Evolutionary conservation across 2,113 vertebrate genomes (phyloP).

Genomic region (Ptilorrhoa leucosticta): DNA sequence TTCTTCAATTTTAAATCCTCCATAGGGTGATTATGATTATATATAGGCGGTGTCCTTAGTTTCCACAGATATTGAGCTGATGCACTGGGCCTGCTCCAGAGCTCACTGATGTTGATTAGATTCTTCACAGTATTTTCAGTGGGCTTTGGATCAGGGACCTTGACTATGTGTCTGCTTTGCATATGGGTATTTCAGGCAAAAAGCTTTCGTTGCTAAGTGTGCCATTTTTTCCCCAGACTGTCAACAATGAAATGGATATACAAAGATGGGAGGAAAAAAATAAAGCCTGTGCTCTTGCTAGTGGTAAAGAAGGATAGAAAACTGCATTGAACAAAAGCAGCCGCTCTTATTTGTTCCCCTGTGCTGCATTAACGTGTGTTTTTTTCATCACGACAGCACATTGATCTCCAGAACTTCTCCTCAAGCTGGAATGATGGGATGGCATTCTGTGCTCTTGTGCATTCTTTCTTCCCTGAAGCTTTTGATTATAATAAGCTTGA

Average conservation of each 20-base stretch:
- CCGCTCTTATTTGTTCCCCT: neutral
- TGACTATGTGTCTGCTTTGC: neutral
- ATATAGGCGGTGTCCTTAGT: neutral
- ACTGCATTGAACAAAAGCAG: neutral
- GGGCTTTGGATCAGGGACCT: neutral
- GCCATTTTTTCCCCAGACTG: neutral
- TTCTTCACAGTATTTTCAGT: neutral
- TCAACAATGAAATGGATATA: neutral
- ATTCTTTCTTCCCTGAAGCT: slow-evolving; percentile 93
- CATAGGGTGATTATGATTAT: neutral
- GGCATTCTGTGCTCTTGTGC: slow-evolving; percentile 94
- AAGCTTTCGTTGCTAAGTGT: neutral
- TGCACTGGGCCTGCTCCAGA: neutral
- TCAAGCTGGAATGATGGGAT: slow-evolving; percentile 94
- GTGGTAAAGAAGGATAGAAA: neutral
- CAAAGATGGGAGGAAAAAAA: neutral
- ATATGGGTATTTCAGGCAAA: neutral
- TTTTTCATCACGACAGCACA: slow-evolving; percentile 72
- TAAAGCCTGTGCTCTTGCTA: neutral
- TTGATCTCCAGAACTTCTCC: slow-evolving; percentile 96
- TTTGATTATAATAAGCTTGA: slow-evolving; percentile 87
- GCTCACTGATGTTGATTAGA: neutral
- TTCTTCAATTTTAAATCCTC: neutral
- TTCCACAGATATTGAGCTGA: neutral
- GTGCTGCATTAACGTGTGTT: neutral